Evolutionary conservation across 2,113 vertebrate species (phyloP).

Genomic region (Vireo altiloquus): DNA sequence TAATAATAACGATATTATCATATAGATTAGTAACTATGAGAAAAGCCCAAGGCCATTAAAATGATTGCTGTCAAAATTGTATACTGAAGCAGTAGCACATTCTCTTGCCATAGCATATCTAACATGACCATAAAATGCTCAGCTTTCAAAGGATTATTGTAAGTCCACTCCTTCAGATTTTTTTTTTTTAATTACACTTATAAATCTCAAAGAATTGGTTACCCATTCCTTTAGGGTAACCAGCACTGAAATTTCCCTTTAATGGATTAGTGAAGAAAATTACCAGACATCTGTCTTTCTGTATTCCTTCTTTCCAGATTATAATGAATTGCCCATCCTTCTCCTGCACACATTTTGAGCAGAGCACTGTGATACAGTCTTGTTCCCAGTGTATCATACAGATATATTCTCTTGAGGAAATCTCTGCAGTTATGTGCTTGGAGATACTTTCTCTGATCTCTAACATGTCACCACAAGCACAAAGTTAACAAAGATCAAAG

Average conservation of each 20-base stretch:
- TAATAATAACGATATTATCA: constrained; percentile 56
- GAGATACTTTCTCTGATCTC: not conserved
- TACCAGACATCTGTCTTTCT: not conserved
- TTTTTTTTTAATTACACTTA: constrained; percentile 28
- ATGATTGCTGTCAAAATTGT: constrained; percentile 38
- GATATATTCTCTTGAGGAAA: not conserved
- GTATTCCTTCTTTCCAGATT: not conserved
- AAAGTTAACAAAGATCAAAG: not conserved
- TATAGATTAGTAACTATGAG: constrained; percentile 37
- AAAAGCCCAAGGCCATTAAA: constrained; percentile 48
- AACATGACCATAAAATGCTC: constrained; percentile 26
- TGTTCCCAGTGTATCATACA: not conserved
- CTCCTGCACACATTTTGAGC: not conserved
- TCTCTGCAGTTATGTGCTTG: not conserved
- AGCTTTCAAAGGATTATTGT: constrained; percentile 58
- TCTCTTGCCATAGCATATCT: constrained; percentile 12
- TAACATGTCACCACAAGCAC: not conserved
- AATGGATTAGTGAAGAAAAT: constrained; percentile 19
- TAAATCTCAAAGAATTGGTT: not conserved
- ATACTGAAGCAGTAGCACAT: not conserved
- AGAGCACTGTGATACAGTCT: not conserved
- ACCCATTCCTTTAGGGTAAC: not conserved
- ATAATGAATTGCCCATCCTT: not conserved
- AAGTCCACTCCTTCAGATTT: not conserved
- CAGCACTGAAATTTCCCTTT: not conserved